phyloP scores from a whole-genome alignment of 1,140 invertebrate species.

The Calephelis virginiensis region DNA sequence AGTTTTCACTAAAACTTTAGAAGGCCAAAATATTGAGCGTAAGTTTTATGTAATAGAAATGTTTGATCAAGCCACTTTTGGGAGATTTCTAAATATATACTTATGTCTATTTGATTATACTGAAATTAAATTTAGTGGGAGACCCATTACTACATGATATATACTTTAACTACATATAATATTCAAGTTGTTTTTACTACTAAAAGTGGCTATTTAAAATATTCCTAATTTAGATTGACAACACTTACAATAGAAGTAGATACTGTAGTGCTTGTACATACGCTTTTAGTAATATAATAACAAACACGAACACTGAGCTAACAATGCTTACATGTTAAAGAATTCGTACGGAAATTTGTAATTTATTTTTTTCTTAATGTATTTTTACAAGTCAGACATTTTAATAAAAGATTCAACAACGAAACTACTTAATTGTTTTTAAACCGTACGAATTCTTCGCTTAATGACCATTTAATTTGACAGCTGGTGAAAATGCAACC shows the following conservation, averaged over 20 bases:
- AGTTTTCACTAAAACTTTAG: slow-evolving; percentile 84
- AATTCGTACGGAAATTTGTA: slow-evolving; percentile 45
- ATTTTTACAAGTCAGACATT: too few relatives aligned
- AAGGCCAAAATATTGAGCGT: slow-evolving; percentile 88
- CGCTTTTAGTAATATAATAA: slow-evolving; percentile 68
- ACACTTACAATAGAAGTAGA: slow-evolving; percentile 46
- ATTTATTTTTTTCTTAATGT: not conserved
- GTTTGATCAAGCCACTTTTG: not conserved
- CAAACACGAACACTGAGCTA: slow-evolving; percentile 65
- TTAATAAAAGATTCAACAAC: too few relatives aligned
- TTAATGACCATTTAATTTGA: slow-evolving; percentile 55
- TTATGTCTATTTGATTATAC: not conserved
- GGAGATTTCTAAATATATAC: not conserved
- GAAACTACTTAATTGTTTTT: not conserved
- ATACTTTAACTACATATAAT: too few relatives aligned
- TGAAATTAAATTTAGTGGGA: too few relatives aligned
- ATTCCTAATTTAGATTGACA: slow-evolving; percentile 28
- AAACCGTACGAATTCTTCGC: slow-evolving; percentile 52
- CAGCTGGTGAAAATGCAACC: slow-evolving; percentile 91
- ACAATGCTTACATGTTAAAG: slow-evolving; percentile 53
- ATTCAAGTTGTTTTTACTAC: not conserved
- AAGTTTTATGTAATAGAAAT: slow-evolving; percentile 71
- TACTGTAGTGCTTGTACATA: slow-evolving; percentile 73
- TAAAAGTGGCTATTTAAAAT: not conserved
- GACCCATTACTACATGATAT: too few relatives aligned